These are phyloP conservation scores for Corythornis madagascariensis DNA, from an alignment of 2,113 vertebrate species.

Conservation along the genomic window DNA sequence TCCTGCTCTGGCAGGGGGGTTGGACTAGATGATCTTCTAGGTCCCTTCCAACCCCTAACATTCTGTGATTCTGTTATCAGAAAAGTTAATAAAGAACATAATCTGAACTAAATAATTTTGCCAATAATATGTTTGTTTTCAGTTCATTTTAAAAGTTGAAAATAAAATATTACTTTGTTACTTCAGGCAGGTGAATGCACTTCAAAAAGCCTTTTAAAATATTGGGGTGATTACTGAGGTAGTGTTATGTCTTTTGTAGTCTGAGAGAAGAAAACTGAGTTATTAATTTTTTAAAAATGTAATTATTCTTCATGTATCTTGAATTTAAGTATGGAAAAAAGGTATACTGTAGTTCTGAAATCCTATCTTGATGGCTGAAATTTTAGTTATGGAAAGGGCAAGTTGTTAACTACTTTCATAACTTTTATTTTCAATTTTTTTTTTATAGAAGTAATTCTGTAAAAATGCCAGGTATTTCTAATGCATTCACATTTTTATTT, in stretches of 20 bases:
- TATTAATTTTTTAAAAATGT: not conserved
- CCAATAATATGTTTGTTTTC: not conserved
- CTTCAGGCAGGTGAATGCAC: not conserved
- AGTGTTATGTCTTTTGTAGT: not conserved
- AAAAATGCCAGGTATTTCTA: not conserved
- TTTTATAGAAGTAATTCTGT: not conserved
- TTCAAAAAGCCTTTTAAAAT: not conserved
- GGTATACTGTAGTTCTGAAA: not conserved
- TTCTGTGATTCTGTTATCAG: not conserved
- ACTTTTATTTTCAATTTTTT: not conserved
- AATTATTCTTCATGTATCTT: not conserved
- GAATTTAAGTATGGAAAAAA: not conserved
- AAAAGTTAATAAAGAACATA: not conserved
- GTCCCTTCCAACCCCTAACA: too few relatives aligned
- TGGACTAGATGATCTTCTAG: too few relatives aligned
- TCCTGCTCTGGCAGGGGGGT: too few relatives aligned
- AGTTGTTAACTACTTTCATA: not conserved
- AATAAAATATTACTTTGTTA: not conserved
- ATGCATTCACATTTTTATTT: not conserved
- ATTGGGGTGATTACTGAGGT: not conserved
- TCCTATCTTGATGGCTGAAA: not conserved
- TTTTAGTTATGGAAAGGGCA: not conserved
- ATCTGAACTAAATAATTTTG: not conserved
- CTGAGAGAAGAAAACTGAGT: not conserved
- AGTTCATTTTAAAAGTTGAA: constrained; percentile 5